Base-by-base conservation (phyloP, 2,797 vertebrate genomes). In the Etheostoma perlongum region DNA sequence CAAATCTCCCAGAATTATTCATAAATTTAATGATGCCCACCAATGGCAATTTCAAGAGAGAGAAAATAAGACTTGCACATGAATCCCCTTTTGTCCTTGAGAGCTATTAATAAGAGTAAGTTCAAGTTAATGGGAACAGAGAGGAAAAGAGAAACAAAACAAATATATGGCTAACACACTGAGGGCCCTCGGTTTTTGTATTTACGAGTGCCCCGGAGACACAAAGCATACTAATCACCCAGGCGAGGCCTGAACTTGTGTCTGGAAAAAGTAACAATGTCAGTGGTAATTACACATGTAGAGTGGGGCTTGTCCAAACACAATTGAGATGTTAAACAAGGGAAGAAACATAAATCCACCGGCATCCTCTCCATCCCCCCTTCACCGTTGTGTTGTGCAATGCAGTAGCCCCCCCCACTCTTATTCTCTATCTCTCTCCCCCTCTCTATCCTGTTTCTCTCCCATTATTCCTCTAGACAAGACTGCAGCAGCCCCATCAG, bases 221-320 rank as follows among this genome's bases (percentile, higher is more conserved):
- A 86, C 84, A 85, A 83, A 84, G 89, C 87, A 92, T 90, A 86
- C 91, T 94, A 92, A 95, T 95, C 90, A 92, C 86, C 81, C 79
- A 58, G 79, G 57, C 64, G 46, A 84, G 76, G 74, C 83, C 81
- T 87, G 85, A 90, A 92, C 91, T 88, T 85, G 85, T 84, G 90
- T 88, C 86, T 89, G 84, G 83, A 85, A 89, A 92, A 93, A 92
- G 91, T 88, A 91, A 91, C 85, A 73, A 85, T 93, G 93, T 93
- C 92, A 86, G 87, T 84, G 82, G 90, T 95, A 94, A 95, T 95
- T 95, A 95, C 89, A 94, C 89, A 89, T 91, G 89, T 90, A 90
- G 90, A 91, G 88, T 79, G 84, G 68, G 79, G 87, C 85, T 91
- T 92, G 92, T 93, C 92, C 87, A 95, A 94, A 95, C 93, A 92